Conservation (phyloP, 92 coral and sea anemone species). For the Phenganax subtilis region DNA sequence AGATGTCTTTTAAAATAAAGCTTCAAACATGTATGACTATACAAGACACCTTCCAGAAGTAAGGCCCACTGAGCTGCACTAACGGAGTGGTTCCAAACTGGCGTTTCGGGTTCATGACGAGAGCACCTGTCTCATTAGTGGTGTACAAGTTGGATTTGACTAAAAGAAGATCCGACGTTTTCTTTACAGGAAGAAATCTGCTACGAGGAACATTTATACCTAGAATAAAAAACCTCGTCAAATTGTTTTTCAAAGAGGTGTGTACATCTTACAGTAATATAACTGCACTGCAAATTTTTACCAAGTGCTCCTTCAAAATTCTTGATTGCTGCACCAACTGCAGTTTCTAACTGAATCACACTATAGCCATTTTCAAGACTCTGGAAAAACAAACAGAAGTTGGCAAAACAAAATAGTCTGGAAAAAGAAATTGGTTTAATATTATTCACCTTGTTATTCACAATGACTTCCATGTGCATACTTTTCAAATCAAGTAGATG, state of each 20-base stretch:
- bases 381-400: constrained; percentile 35
- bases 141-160: constrained; percentile 85
- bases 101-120: constrained; percentile 72
- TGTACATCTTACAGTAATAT: background rate
- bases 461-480: constrained; percentile 89
- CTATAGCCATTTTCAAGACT: constrained; percentile 85
- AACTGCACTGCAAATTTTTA: constrained; percentile 30
- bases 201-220: constrained; percentile 97
- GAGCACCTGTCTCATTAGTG: constrained; percentile 69
- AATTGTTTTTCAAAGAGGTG: background rate
- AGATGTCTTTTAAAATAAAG: background rate
- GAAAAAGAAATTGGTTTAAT: too few species aligned
- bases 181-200: constrained; percentile 95
- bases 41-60: constrained; percentile 63
- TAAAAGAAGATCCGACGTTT: constrained; percentile 82
- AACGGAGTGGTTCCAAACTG: constrained; percentile 89
- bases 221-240: constrained; percentile 5
- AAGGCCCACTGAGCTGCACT: constrained; percentile 79
- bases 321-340: constrained; percentile 99
- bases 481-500: constrained; percentile 58
- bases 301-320: constrained; percentile 87
- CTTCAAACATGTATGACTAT: background rate
- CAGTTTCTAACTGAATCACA: constrained; percentile 88
- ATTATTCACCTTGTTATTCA: constrained; percentile 72
- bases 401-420: too few species aligned